Evolutionary conservation across 2,797 vertebrate genomes (phyloP), one percentile per base, ranked within the genome.

Genomic region (Pterois miles): DNA sequence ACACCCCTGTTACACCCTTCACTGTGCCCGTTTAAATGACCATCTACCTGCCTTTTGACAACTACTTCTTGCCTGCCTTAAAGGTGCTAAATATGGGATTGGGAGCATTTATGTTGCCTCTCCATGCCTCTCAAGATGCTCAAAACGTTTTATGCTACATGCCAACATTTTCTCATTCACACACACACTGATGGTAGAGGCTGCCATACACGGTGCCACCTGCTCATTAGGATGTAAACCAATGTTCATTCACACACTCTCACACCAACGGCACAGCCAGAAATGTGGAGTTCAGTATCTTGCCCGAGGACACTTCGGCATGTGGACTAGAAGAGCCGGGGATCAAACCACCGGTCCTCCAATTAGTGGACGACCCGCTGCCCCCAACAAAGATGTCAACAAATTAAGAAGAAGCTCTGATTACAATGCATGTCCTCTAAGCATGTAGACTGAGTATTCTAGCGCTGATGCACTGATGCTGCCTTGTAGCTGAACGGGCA

Each of bases 391-490:
- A 48, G 18, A 20, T 48, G 43, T 48, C 43, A 48, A 46, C 43
- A 46, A 48, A 48, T 18, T 18, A 48, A 48, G 43, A 18, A 46
- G 43, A 46, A 46, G 43, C 43, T 46, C 43, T 46, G 43, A 46
- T 18, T 46, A 46, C 18, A n/a, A n/a, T n/a, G n/a, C n/a, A n/a
- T n/a, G n/a, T n/a, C n/a, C n/a, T n/a, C n/a, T n/a, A n/a, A n/a
- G n/a, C n/a, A n/a, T n/a, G n/a, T n/a, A n/a, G n/a, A n/a, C n/a
- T n/a, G 54, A 67, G 50, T 43, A 27, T 71, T 50, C 11, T 13
- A 27, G 34, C 50, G 57, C 59, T 38, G 40, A 80, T 65, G 52
- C 31, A 71, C 57, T 68, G 72, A 73, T 18, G 34, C 52, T 12
- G 16, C 50, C 34, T 4, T 59, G 25, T 50, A 34, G 40, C 20